Conservation (phyloP, 2,113 vertebrate genomes). For the Rhynchopsitta pachyrhyncha region DNA sequence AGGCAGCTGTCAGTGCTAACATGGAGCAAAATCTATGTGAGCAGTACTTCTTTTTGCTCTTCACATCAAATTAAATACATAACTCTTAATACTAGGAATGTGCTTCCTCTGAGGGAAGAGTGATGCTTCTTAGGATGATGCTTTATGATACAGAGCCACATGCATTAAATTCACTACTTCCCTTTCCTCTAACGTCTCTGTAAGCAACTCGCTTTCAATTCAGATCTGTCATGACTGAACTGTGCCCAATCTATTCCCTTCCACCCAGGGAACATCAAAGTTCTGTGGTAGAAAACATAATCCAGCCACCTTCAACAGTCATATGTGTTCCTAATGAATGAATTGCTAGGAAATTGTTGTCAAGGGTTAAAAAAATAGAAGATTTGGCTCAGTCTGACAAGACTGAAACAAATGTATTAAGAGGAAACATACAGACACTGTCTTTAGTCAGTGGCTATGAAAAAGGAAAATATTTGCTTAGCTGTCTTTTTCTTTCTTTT, state of each 20-base stretch:
- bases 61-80: background rate
- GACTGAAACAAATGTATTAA: background rate
- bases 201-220: background rate
- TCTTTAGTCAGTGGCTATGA: background rate
- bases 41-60: background rate
- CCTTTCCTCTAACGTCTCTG: background rate
- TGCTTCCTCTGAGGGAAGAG: background rate
- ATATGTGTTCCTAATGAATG: background rate
- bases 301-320: background rate
- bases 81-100: background rate
- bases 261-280: background rate
- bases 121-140: background rate
- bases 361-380: background rate
- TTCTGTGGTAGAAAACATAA: background rate
- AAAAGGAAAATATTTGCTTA: conserved; percentile 26
- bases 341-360: background rate
- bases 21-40: background rate
- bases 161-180: background rate
- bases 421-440: background rate
- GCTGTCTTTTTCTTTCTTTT: background rate
- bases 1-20: background rate
- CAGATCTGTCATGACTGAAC: background rate
- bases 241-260: background rate
- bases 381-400: background rate
- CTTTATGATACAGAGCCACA: background rate